Percentiles rank a stretch among this genome's conserved stretches.
Evolutionary conservation across 2,113 vertebrate genomes (phyloP).

Genomic region (Amia ocellicauda): DNA sequence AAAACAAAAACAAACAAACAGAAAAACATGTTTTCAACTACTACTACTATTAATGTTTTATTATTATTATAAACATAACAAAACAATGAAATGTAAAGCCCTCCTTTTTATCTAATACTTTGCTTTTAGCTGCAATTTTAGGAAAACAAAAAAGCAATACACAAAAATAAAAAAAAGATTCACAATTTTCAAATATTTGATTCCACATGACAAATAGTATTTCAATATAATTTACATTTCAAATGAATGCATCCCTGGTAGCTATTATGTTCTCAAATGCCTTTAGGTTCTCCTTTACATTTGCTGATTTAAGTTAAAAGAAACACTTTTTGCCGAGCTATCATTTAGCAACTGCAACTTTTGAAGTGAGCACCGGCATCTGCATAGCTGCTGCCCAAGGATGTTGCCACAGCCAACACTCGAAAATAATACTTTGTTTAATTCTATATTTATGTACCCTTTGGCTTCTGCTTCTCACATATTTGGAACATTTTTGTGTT

Average conservation of each 20-base stretch:
- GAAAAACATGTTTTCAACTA: no score
- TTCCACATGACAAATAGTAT: conserved; percentile 70
- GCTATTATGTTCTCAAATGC: conserved; percentile 56
- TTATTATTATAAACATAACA: no score
- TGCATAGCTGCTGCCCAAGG: conserved; percentile 55
- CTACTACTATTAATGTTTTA: no score
- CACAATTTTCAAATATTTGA: conserved; percentile 67
- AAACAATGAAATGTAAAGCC: no score
- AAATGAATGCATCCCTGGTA: conserved; percentile 62
- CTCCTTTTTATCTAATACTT: no score
- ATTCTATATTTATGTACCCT: conserved; percentile 64
- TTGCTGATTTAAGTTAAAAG: conserved; percentile 74
- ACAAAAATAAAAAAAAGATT: conserved; percentile 43
- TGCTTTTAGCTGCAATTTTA: no score
- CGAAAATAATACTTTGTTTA: conserved; percentile 62
- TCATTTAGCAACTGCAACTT: conserved; percentile 59
- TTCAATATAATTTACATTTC: conserved; percentile 68
- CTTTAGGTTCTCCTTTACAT: conserved; percentile 52
- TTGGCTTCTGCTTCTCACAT: conserved; percentile 59
- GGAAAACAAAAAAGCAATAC: no score
- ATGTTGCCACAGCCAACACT: conserved; percentile 55
- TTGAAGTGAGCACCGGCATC: conserved; percentile 57
- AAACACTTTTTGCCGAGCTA: conserved; percentile 59
- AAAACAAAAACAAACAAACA: no score
- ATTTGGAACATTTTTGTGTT: conserved; percentile 26